Base-by-base conservation (phyloP, 2,888 invertebrate genomes). In the Elmis aenea region DNA sequence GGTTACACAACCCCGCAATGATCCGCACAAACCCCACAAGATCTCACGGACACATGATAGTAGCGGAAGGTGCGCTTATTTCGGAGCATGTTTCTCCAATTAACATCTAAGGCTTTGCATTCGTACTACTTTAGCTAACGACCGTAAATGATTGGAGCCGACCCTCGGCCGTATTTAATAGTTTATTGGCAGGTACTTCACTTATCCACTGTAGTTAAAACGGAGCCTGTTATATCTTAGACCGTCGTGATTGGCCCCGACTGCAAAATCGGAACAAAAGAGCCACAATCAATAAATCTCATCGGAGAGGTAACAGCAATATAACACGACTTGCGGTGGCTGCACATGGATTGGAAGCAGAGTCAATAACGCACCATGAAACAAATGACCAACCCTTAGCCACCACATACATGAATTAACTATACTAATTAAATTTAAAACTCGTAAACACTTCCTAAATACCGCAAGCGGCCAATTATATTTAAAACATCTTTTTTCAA, bases 201-300 rank as follows among this genome's bases (percentile, higher is more conserved):
- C 33, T 36, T 30, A 38, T 26, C 30, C 34, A 34, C 28, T 33
- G 38, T 45, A 48, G 48, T 46, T 50, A 46, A 46, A 42, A 38
- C 44, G 33, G 42, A 47, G 41, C 35, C 41, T 44, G 48, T 47
- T 48, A 52, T 52, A 45, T 52, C 46, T 48, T 47, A 50, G 41
- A 35, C 37, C 42, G 37, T 33, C 36, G 42, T 48, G 53, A 55
- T 55, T 55, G 55, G 52, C 43, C 51, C 41, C 42, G 38, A 38
- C 40, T 48, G 23, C 45, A 52, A 42, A 47, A 47, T 47, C 45
- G 41, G 49, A 52, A 52, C 36, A 41, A 41, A 39, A 48, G 50
- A 50, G 42, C 45, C 42, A 49, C 46, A 52, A 52, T 52, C 52
- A 42, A 52, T 52, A 52, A 50, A 50, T 52, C 46, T 49, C 47